Conservation (phyloP, 1,140 invertebrate species). For the Ladona fulva region DNA sequence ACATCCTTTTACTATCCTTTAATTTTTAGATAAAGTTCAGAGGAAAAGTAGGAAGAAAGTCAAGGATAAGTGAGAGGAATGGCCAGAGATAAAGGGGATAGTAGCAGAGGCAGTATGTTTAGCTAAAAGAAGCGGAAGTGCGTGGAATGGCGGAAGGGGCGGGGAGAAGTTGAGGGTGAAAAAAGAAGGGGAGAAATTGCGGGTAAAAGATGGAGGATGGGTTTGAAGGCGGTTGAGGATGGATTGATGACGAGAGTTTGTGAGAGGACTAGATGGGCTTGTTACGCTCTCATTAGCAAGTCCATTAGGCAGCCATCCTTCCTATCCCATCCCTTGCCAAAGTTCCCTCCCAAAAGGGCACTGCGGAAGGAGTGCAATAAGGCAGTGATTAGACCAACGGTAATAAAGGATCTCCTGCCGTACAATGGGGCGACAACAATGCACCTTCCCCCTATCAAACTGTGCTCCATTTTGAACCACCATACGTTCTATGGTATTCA, state of each 20-base stretch:
- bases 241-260: neutral
- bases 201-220: neutral
- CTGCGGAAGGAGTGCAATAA: neutral
- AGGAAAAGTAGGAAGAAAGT: too few relatives aligned
- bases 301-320: neutral
- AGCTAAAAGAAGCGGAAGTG: neutral
- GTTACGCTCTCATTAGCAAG: constrained; percentile 8
- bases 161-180: neutral
- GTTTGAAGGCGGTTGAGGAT: neutral
- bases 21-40: too few relatives aligned
- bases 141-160: neutral
- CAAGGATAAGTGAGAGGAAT: too few relatives aligned
- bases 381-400: neutral
- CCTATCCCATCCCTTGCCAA: neutral
- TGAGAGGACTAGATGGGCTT: neutral
- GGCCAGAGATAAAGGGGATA: too few relatives aligned
- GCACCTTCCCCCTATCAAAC: neutral
- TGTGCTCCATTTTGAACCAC: neutral
- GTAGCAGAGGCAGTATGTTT: too few relatives aligned
- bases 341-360: neutral
- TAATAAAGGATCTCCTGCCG: neutral
- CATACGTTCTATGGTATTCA: too few relatives aligned
- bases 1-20: too few relatives aligned
- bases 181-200: neutral
- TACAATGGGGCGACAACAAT: neutral